A percentile compares a stretch with the other conserved stretches of the same genome.
Evolutionary conservation across 2,113 vertebrate genomes (phyloP).

Genomic region (Accipiter virgatus): DNA sequence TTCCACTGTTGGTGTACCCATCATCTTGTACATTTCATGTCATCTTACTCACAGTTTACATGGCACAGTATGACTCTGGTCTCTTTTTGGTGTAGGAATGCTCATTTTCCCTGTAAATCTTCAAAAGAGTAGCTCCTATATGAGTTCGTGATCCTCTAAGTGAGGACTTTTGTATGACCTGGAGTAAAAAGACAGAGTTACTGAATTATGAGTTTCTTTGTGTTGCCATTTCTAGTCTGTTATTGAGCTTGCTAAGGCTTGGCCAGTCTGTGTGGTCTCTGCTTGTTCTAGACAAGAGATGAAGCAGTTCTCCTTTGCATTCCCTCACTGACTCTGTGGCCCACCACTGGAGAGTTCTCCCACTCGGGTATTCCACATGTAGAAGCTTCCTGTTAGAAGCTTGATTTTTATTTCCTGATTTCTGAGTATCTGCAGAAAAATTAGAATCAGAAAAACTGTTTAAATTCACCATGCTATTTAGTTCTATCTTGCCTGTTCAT

Average conservation of each 20-base stretch:
- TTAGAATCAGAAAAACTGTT: neutral
- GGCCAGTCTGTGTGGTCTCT: neutral
- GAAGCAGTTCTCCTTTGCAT: neutral
- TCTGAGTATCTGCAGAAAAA: neutral
- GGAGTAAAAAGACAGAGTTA: neutral
- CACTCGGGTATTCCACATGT: fast-evolving
- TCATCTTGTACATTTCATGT: neutral
- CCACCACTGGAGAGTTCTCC: neutral
- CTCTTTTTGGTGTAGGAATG: neutral
- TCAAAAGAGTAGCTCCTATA: neutral
- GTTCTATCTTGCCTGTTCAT: neutral
- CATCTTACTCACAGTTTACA: neutral
- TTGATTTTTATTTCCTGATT: neutral
- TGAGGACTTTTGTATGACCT: neutral
- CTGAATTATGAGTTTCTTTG: neutral
- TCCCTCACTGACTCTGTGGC: neutral
- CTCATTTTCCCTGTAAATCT: neutral
- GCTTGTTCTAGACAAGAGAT: neutral
- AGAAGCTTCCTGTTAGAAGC: neutral
- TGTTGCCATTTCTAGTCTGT: neutral
- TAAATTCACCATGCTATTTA: neutral
- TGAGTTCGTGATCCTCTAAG: neutral
- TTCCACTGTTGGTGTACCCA: neutral
- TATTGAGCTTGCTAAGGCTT: neutral
- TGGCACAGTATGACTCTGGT: neutral